Base-by-base conservation (phyloP, 2,888 invertebrate genomes). In the Dendrolimus houi region DNA sequence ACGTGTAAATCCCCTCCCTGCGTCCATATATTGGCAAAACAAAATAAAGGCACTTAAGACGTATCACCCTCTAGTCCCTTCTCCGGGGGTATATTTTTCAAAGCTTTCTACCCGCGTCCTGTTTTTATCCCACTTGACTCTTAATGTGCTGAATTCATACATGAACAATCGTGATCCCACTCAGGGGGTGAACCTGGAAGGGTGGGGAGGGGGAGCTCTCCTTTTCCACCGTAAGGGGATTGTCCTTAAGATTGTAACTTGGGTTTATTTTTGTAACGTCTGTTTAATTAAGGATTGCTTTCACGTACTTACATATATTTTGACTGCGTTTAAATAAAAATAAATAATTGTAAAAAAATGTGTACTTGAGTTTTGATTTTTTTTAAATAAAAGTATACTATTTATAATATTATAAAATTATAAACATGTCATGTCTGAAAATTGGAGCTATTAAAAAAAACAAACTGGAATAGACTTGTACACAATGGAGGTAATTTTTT, bases 61-160 rank as follows among this genome's bases (percentile, higher is more conserved):
- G 47, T 47, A 47, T 47, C 47, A 47, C 47, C 47, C 47, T 47
- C 47, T 8, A 29, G 29, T 29, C 29, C 29, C 29, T 29, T 29
- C 29, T 47, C 47, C 9, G 12, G 47, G 12, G 81, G 81, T 87
- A 86, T 29, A 29, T 87, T 83, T 85, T 81, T 80, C 82, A 80
- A 85, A 83, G 86, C 82, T 84, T 84, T 84, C 81, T 78, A 74
- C 71, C 66, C 72, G 79, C 83, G 83, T 83, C 81, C 83, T 81
- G 89, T 89, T 89, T 89, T 90, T 88, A 91, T 91, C 91, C 91
- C 91, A 92, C 92, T 92, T 92, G 92, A 91, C 92, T 92, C 88
- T 83, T 93, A 93, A 93, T 93, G 93, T 93, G 93, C 92, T 93
- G 93, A 93, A 93, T 93, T 92, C 93, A 93, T 93, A 93, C 93